Evolutionary conservation across 2,888 invertebrate species (phyloP), one percentile per base, ranked within the genome.

Genomic region (Diadegma fenestrale): DNA sequence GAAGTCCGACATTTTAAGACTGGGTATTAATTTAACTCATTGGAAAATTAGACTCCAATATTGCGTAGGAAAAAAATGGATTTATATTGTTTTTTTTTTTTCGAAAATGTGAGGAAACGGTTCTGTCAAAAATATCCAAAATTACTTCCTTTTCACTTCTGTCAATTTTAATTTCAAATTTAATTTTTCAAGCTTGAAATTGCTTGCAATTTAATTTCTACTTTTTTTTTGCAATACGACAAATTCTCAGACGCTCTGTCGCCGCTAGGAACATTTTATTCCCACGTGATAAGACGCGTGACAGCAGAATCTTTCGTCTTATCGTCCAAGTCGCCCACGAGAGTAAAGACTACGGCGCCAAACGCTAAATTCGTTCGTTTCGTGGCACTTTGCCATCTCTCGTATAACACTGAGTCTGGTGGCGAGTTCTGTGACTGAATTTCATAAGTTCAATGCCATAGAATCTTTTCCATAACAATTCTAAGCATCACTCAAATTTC

Each of bases 351-450:
- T 17, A 61, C 75, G 64, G 69, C 68, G 76, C 76, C 82, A 73
- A 66, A 77, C 75, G 76, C 84, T 82, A 85, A 86, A 82, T 85
- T 82, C 17, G 82, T 79, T 72, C 43, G 30, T 58, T 63, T 86
- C 17, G 58, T 82, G 86, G 86, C 86, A 80, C 26, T 26, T 14
- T 85, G 86, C 86, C 86, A 82, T 37, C 45, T 61, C 22, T 51
- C 68, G 61, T 54, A 41, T 48, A 72, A 71, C 63, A 54, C 17
- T n/a, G 14, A 17, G 33, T 63, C 77, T 51, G 61, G 82, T 63
- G 73, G 22, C 6, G 43, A 71, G 22, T 63, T 73, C 43, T 17
- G 66, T 17, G 71, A 19, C 51, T 33, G 58, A 63, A 86, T 72
- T 79, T 82, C 45, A 30, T 41, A 73, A 85, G 77, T 77, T 48